Evolutionary conservation across 35 echinoderm and acorn worm species (phyloP).

Genomic region (Acanthaster planci): DNA sequence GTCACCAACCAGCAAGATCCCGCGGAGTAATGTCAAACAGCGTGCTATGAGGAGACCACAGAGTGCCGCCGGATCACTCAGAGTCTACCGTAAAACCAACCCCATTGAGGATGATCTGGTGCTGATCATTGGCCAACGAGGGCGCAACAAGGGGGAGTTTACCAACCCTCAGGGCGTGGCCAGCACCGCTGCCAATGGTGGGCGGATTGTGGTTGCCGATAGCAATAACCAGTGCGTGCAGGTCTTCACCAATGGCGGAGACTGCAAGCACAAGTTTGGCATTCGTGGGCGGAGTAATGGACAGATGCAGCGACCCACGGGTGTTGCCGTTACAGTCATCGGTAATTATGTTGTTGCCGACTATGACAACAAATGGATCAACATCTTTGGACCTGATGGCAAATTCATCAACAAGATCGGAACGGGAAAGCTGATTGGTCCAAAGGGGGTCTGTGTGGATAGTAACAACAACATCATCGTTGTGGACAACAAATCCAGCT

Average conservation of each 20-base stretch:
- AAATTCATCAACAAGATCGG: constrained; percentile 93
- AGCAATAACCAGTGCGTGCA: constrained; percentile 96
- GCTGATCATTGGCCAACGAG: constrained; percentile 68
- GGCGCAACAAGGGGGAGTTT: constrained; percentile 96
- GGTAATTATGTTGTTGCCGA: constrained; percentile 89
- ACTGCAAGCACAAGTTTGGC: constrained; percentile 85
- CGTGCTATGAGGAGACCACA: constrained; percentile 81
- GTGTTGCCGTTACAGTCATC: constrained; percentile 65
- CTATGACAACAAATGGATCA: constrained; percentile 96
- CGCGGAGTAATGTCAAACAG: constrained; percentile 77
- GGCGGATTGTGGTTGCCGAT: constrained; percentile 83
- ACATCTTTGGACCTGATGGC: constrained; percentile 80
- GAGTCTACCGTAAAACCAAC: constrained; percentile 76
- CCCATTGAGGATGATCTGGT: constrained; percentile 96
- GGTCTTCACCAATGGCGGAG: constrained; percentile 74
- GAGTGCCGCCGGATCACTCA: constrained; percentile 72
- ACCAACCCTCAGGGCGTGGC: constrained; percentile 90
- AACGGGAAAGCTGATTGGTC: constrained; percentile 86
- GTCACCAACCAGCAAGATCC: constrained; percentile 78
- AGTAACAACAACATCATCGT: constrained; percentile 95
- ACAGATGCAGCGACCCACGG: constrained; percentile 88
- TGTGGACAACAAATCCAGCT: constrained; percentile 91
- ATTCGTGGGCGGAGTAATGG: constrained; percentile 75
- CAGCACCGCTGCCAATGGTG: constrained; percentile 40
- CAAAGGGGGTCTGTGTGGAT: constrained; percentile 94